Evolutionary conservation across 2,888 invertebrate species (phyloP).

Genomic region (Corbicula japonica): DNA sequence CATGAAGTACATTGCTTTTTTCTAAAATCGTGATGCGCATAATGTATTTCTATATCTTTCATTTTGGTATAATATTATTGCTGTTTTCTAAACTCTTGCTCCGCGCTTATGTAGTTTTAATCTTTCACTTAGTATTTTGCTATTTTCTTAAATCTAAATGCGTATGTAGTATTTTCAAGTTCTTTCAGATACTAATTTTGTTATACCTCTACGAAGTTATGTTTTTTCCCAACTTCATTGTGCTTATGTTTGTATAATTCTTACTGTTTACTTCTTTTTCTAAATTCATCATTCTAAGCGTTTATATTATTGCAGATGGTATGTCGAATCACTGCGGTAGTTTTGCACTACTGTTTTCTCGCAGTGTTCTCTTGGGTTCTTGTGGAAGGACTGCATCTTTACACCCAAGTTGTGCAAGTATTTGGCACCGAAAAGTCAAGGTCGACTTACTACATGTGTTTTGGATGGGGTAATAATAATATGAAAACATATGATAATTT

Average conservation of each 20-base stretch:
- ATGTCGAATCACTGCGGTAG: conserved; percentile 72
- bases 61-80: too few relatives aligned
- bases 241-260: not conserved
- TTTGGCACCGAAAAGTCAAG: conserved; percentile 74
- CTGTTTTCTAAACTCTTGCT: too few relatives aligned
- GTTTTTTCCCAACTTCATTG: too few relatives aligned
- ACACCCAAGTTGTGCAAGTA: conserved; percentile 77
- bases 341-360: conserved; percentile 76
- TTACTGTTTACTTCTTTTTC: not conserved
- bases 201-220: too few relatives aligned
- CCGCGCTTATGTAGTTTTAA: too few relatives aligned
- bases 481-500: not conserved
- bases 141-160: too few relatives aligned
- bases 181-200: too few relatives aligned
- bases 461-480: conserved; percentile 77
- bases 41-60: too few relatives aligned
- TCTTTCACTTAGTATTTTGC: too few relatives aligned
- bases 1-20: too few relatives aligned
- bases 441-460: conserved; percentile 69
- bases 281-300: not conserved
- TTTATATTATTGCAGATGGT: conserved; percentile 62
- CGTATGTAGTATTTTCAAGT: too few relatives aligned
- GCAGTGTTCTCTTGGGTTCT: conserved; percentile 80
- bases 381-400: conserved; percentile 80
- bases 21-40: too few relatives aligned